Percentiles rank a stretch among this genome's conserved stretches.
These are phyloP conservation scores for Sitobion miscanthi DNA, from an alignment of 1,140 invertebrate species.

Conservation along the genomic window DNA sequence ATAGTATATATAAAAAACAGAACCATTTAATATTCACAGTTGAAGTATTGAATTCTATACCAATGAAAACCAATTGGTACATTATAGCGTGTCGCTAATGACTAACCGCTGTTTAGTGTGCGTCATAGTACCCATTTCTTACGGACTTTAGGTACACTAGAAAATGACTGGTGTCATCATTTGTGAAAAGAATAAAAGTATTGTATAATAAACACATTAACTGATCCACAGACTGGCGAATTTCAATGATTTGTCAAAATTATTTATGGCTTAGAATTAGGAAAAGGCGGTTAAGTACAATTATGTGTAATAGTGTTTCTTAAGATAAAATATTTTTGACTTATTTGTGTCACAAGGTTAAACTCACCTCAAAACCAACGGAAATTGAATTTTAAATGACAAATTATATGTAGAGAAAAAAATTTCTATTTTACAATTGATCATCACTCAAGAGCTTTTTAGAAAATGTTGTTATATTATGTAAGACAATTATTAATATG, in stretches of 20 bases:
- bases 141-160: neutral
- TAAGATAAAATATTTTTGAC: neutral
- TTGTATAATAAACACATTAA: conserved; percentile 37
- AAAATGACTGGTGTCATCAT: conserved; percentile 23
- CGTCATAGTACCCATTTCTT: neutral
- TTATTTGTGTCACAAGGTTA: conserved; percentile 25
- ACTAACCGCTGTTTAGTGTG: neutral
- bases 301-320: neutral
- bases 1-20: neutral
- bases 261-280: neutral
- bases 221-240: neutral
- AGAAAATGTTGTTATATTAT: neutral
- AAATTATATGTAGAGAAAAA: neutral
- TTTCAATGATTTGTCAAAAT: conserved; percentile 18
- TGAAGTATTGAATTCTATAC: neutral
- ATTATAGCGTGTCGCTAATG: neutral
- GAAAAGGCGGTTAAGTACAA: neutral
- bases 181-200: conserved; percentile 5
- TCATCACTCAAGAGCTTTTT: neutral
- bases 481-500: too few relatives aligned
- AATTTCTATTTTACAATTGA: neutral
- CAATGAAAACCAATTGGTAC: neutral
- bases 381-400: neutral
- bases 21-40: neutral
- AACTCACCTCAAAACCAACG: neutral